Evolutionary conservation across 1,140 invertebrate species (phyloP).

Genomic region (honey bee (Apis mellifera)): Amel_HAv3.1 CM009935.2:12677501-12678000

Average conservation of each 20-base stretch:
- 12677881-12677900: slow-evolving; percentile 26
- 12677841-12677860: slow-evolving; percentile 82
- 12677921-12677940: not conserved
- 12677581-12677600: not conserved
- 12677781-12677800: slow-evolving; percentile 89
- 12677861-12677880: slow-evolving; percentile 41
- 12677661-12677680: not conserved
- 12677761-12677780: slow-evolving; percentile 83
- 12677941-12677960: not conserved
- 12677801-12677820: slow-evolving; percentile 87
- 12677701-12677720: slow-evolving; percentile 90
- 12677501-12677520: not conserved
- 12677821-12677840: slow-evolving; percentile 86
- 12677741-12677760: slow-evolving; percentile 83
- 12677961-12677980: too few relatives aligned
- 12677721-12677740: slow-evolving; percentile 90
- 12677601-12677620: not conserved
- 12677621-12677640: not conserved
- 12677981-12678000: too few relatives aligned
- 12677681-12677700: slow-evolving; percentile 89
- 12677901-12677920: slow-evolving; percentile 48
- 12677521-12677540: not conserved
- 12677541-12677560: too few relatives aligned
- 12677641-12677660: too few relatives aligned
- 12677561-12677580: too few relatives aligned